Conservation (phyloP, 1,140 invertebrate species). For the Chironomus striatipennis region DNA sequence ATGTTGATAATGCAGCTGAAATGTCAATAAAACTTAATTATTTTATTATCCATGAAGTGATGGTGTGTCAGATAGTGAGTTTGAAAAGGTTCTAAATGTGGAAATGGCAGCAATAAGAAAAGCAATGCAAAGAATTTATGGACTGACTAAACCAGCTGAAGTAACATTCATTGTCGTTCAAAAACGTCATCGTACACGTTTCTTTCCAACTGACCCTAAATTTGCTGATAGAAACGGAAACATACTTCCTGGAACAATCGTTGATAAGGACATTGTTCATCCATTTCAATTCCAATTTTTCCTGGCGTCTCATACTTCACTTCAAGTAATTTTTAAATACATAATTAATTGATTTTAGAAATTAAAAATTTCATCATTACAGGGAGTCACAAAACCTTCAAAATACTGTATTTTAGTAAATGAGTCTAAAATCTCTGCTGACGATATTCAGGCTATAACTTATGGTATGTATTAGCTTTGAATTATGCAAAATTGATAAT, state of each 20-base stretch:
- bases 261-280: constrained; percentile 41
- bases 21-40: no score
- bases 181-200: constrained; percentile 81
- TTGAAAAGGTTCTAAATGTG: constrained; percentile 49
- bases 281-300: constrained; percentile 79
- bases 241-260: constrained; percentile 68
- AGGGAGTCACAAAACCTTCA: constrained; percentile 77
- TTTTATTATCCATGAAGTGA: no score
- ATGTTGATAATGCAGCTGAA: no score
- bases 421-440: constrained; percentile 60
- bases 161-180: constrained; percentile 83
- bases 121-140: constrained; percentile 28
- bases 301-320: constrained; percentile 59
- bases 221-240: constrained; percentile 43
- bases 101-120: constrained; percentile 31
- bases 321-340: no score
- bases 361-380: not conserved
- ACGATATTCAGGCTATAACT: constrained; percentile 73
- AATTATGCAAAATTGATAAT: no score
- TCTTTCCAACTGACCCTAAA: constrained; percentile 47
- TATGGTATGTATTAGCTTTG: no score
- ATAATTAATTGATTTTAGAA: no score
- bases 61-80: constrained; percentile 84
- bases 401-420: constrained; percentile 82
- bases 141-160: constrained; percentile 48